phyloP scores from a whole-genome alignment of 2,888 invertebrate species.

The Podotricha telesiphe region DNA sequence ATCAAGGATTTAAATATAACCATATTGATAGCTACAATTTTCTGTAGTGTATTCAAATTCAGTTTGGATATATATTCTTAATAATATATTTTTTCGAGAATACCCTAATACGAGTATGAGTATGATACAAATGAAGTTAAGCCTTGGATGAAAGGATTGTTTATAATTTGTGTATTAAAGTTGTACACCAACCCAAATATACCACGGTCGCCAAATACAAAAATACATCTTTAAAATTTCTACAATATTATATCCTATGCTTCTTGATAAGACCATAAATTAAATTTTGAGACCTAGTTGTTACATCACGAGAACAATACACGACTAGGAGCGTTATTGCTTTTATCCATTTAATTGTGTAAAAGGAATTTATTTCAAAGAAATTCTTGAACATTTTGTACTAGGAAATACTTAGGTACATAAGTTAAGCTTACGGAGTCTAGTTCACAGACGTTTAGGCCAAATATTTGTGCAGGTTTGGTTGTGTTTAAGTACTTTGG shows the following conservation, averaged over 20 bases:
- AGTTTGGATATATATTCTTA: too few species aligned
- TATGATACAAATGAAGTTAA: too few species aligned
- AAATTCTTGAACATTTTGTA: not conserved
- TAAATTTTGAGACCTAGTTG: constrained; percentile 13
- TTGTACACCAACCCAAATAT: too few species aligned
- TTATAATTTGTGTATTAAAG: too few species aligned
- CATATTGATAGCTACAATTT: too few species aligned
- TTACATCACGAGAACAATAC: constrained; percentile 12
- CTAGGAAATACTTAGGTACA: not conserved
- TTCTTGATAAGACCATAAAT: constrained; percentile 14
- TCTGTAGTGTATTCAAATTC: too few species aligned
- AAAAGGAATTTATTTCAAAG: not conserved
- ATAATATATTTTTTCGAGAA: too few species aligned
- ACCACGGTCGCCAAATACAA: not conserved
- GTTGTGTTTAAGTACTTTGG: not conserved
- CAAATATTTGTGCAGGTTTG: not conserved
- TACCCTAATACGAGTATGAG: too few species aligned
- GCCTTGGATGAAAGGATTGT: too few species aligned
- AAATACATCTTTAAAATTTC: not conserved
- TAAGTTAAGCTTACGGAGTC: too few species aligned
- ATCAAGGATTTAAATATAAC: too few species aligned
- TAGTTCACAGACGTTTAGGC: not conserved
- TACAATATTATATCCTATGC: not conserved
- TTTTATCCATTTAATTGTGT: constrained; percentile 16
- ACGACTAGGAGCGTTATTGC: constrained; percentile 4